phyloP scores from a whole-genome alignment of 2,113 vertebrate species.

The Tamias sibiricus region DNA sequence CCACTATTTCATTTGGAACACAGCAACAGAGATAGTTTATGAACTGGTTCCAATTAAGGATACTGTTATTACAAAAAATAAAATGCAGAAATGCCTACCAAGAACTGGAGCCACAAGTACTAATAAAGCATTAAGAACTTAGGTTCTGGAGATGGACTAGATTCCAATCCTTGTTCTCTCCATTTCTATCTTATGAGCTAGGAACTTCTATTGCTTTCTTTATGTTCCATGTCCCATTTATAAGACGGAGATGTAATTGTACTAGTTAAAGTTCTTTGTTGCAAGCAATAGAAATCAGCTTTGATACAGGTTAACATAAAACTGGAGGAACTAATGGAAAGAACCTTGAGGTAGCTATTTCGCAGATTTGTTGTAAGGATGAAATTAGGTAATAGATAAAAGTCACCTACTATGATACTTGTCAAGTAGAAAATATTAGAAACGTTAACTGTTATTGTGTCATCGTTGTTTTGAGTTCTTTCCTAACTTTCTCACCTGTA shows the following conservation, averaged over 20 bases:
- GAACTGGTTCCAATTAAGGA: neutral
- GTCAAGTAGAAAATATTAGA: neutral
- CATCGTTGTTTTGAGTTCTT: neutral
- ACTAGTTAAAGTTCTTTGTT: neutral
- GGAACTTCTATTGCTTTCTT: neutral
- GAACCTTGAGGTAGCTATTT: neutral
- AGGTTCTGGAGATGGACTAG: neutral
- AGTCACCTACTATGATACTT: neutral
- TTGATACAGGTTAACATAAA: neutral
- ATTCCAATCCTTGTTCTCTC: neutral
- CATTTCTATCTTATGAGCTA: neutral
- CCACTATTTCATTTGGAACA: conserved; percentile 39
- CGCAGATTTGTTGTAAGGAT: neutral
- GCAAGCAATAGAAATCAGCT: neutral
- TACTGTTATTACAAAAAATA: neutral
- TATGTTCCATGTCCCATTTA: neutral
- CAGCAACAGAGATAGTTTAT: neutral
- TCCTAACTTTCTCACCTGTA: neutral
- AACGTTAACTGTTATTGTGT: neutral
- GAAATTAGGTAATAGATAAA: neutral
- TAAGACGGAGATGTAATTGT: neutral
- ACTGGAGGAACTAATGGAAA: neutral
- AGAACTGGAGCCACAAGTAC: neutral
- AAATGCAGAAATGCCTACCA: neutral
- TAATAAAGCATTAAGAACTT: neutral